These are phyloP conservation scores for Ochlodes sylvanus DNA, from an alignment of 2,888 invertebrate genomes.

Conservation along the genomic window DNA sequence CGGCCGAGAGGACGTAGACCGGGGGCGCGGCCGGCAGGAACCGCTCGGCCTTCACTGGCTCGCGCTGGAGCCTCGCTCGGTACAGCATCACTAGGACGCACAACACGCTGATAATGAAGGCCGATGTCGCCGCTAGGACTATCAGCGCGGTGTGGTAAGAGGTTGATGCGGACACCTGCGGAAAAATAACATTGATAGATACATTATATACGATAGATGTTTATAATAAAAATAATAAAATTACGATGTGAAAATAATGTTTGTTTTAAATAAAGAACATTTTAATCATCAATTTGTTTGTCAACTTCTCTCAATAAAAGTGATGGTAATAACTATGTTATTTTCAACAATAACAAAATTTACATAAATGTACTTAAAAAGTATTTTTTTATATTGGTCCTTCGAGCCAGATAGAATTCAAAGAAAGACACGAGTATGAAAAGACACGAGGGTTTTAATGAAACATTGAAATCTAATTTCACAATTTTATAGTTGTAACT, in stretches of 20 bases:
- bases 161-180: constrained; percentile 85
- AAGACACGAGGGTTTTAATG: too few species aligned
- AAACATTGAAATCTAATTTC: neutral
- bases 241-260: too few species aligned
- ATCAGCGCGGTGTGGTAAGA: constrained; percentile 92
- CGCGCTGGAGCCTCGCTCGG: constrained; percentile 82
- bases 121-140: constrained; percentile 91
- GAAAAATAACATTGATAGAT: constrained; percentile 19
- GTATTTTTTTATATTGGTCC: neutral
- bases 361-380: too few species aligned
- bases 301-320: too few species aligned
- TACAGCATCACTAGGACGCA: constrained; percentile 91
- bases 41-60: constrained; percentile 82
- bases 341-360: too few species aligned
- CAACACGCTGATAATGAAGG: constrained; percentile 91
- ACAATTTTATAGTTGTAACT: too few species aligned
- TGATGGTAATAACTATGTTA: too few species aligned
- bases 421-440: too few species aligned
- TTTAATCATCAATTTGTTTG: too few species aligned
- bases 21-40: constrained; percentile 87
- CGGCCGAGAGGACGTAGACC: constrained; percentile 88
- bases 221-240: too few species aligned
- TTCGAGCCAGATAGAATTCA: neutral
- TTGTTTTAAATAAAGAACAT: too few species aligned
- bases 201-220: too few species aligned